Evolutionary conservation across 2,113 vertebrate species (phyloP), one percentile per base, ranked within the genome.

Genomic region (Vulpes vulpes): DNA sequence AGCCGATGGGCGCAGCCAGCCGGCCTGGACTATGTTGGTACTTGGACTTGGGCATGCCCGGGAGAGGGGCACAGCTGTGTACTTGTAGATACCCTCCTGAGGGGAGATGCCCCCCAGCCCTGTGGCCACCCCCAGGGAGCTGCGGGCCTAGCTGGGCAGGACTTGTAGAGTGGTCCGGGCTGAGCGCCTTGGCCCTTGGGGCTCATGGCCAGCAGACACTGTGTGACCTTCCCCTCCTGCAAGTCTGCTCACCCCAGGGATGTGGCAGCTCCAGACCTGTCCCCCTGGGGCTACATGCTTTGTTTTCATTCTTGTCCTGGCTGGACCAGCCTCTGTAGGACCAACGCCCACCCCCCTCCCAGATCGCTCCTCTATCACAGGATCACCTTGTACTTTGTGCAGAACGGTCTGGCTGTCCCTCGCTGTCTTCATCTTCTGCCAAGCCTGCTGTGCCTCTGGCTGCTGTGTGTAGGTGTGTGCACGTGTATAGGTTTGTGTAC

Each of bases 371-470:
- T 74, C 38, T 51, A 1, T 57, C 94, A 38, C 79, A 67, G 67
- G 92, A 19, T 82, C 90, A 59, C 65, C 91, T 79, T 92, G 60
- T 69, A n/a, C 80, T 86, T 30, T 30, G 60, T 93, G 87, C 92
- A 73, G 0, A 91, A 76, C 67, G 94, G 78, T 57, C 78, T 79
- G 73, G 69, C 89, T 81, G 76, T 53, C 80, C 85, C 83, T 81
- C 3, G 0, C 51, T 5, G 49, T 80, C 69, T 35, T 15, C 27
- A 19, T 69, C 64, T 51, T 67, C 81, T 91, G 88, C 94, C 25
- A n/a, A 97, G 90, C 65, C 88, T 64, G 0, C 17, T 3, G 88
- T 80, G 96, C 94, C 86, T 94, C 94, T 89, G 96, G 96, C 96
- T 84, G 67, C 55, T 55, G 30, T 35, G 57, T 51, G 76, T 30